Evolutionary conservation across 92 coral and sea anemone species (phyloP).

Genomic region (Actinernus sp.): DNA sequence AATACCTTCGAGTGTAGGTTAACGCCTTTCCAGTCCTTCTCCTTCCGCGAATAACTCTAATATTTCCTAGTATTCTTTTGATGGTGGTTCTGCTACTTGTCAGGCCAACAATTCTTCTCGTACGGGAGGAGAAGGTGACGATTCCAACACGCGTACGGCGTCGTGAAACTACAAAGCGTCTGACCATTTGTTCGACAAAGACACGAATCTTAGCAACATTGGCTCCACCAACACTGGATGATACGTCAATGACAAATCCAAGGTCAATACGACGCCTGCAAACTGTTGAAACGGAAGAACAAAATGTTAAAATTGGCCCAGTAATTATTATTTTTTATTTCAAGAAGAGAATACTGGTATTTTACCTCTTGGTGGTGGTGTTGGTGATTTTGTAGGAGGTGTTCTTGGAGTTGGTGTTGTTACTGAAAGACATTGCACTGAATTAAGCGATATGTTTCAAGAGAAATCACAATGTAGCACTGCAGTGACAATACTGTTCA

Average conservation of each 20-base stretch:
- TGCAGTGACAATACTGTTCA: no score
- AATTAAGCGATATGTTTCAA: no score
- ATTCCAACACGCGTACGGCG: slow-evolving; percentile 57
- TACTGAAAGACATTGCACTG: no score
- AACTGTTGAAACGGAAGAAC: slow-evolving; percentile 27
- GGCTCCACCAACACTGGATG: slow-evolving; percentile 44
- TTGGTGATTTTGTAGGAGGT: no score
- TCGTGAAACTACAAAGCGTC: slow-evolving; percentile 50
- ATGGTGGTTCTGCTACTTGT: slow-evolving; percentile 1
- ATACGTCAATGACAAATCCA: slow-evolving; percentile 72
- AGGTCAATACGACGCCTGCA: slow-evolving; percentile 59
- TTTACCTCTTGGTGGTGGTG: no score
- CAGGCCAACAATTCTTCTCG: slow-evolving; percentile 13
- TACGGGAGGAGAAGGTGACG: slow-evolving; percentile 48
- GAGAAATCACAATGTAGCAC: no score
- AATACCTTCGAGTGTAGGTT: slow-evolving; percentile 15
- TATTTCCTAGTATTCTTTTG: slow-evolving; percentile 3
- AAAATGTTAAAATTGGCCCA: not conserved
- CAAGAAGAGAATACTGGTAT: not conserved
- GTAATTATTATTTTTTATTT: not conserved
- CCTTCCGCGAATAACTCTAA: slow-evolving; percentile 37
- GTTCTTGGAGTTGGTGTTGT: no score
- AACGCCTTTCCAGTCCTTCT: slow-evolving; percentile 41
- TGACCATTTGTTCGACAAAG: slow-evolving; percentile 66
- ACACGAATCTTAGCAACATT: slow-evolving; percentile 35